phyloP scores from a whole-genome alignment of 1,140 invertebrate species.

The Uloborus diversus region DNA sequence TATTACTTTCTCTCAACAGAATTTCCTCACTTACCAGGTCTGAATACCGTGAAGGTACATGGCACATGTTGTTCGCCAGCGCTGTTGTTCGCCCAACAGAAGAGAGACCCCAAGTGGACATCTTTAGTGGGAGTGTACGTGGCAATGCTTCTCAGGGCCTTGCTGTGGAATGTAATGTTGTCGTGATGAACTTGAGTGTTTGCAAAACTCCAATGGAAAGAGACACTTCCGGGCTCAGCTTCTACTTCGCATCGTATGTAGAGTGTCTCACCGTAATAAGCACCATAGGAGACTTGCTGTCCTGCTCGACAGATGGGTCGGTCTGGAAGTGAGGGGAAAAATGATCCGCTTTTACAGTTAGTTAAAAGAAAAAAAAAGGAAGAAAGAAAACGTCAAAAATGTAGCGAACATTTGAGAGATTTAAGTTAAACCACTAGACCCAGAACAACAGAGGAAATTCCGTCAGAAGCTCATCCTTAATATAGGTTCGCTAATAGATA shows the following conservation, averaged over 20 bases:
- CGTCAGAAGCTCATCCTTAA: too few species aligned
- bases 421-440: too few species aligned
- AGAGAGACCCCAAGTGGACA: conserved; percentile 79
- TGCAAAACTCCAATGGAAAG: conserved; percentile 89
- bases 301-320: conserved; percentile 81
- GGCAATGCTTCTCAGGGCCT: conserved; percentile 73
- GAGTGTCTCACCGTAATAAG: conserved; percentile 78
- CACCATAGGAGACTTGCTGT: conserved; percentile 81
- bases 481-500: too few species aligned
- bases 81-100: conserved; percentile 85
- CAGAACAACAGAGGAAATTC: too few species aligned
- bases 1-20: too few species aligned
- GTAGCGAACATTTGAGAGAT: too few species aligned
- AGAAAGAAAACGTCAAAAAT: too few species aligned
- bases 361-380: too few species aligned
- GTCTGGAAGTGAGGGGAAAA: conserved; percentile 77
- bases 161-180: conserved; percentile 63
- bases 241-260: conserved; percentile 82
- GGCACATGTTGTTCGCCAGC: conserved; percentile 81
- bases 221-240: conserved; percentile 77
- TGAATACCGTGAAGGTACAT: conserved; percentile 81
- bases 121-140: conserved; percentile 72
- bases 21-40: conserved; percentile 68
- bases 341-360: conserved; percentile 73
- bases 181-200: conserved; percentile 82